phyloP scores from a whole-genome alignment of 2,113 vertebrate species.

The Crotalus tigris region DNA sequence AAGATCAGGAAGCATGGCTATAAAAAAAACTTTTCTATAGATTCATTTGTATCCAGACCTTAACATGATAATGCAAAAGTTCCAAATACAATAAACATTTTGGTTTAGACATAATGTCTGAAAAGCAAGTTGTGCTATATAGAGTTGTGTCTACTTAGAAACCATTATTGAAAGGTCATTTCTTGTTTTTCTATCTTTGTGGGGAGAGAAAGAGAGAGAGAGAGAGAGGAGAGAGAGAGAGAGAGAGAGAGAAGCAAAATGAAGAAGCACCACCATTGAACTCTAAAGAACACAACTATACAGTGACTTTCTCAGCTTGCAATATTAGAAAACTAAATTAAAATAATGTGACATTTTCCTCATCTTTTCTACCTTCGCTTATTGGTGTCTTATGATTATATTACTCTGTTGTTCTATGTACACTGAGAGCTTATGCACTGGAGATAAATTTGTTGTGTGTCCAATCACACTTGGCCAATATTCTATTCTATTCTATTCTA shows the following conservation, averaged over 20 bases:
- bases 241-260: no score
- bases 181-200: not conserved
- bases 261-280: not conserved
- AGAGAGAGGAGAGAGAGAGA: no score
- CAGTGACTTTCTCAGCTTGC: not conserved
- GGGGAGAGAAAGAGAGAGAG: no score
- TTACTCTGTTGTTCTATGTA: no score
- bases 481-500: no score
- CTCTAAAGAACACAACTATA: not conserved
- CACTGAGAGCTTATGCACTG: no score
- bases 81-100: not conserved
- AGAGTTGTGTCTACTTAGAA: not conserved
- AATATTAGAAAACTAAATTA: no score
- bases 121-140: not conserved
- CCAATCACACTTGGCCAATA: no score
- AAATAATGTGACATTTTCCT: no score
- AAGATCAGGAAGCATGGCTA: not conserved
- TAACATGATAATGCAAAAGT: not conserved
- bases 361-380: no score
- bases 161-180: not conserved
- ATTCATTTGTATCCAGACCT: not conserved
- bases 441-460: no score
- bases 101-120: not conserved
- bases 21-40: not conserved
- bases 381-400: no score